Conservation (phyloP, 2,888 invertebrate genomes). For the Melitaea athalia region DNA sequence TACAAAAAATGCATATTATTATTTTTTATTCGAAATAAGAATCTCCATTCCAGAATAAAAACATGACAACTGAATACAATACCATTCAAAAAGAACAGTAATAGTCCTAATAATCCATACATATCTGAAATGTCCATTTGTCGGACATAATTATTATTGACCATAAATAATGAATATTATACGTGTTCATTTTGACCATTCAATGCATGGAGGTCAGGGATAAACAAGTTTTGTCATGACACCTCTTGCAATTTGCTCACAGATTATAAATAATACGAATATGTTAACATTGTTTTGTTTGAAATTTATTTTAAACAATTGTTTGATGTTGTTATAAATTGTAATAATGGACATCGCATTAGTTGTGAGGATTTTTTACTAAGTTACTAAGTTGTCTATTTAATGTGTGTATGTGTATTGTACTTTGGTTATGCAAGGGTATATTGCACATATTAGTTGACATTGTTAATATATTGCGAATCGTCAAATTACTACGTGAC, state of each 20-base stretch:
- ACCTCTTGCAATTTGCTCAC: constrained; percentile 34
- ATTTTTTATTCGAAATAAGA: constrained; percentile 20
- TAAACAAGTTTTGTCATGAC: constrained; percentile 37
- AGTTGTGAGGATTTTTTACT: background rate
- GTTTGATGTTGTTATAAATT: background rate
- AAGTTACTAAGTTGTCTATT: background rate
- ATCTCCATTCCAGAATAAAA: constrained; percentile 38
- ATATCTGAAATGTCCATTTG: constrained; percentile 60
- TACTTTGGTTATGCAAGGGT: no score
- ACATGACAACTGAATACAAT: constrained; percentile 63
- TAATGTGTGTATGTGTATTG: background rate
- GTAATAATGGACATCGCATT: background rate
- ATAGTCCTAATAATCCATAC: constrained; percentile 60
- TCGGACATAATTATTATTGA: constrained; percentile 78
- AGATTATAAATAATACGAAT: constrained; percentile 26
- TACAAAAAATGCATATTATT: constrained; percentile 31
- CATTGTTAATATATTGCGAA: no score
- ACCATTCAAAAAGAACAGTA: constrained; percentile 54
- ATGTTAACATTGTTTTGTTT: constrained; percentile 4
- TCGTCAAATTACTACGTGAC: no score
- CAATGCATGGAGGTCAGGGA: constrained; percentile 50
- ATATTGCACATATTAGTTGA: no score
- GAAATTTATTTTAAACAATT: constrained; percentile 3
- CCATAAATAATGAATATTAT: constrained; percentile 78
- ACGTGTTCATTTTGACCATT: constrained; percentile 68